Percentiles rank a stretch among this genome's conserved stretches.
Evolutionary conservation across 1,140 invertebrate genomes (phyloP).

Genomic region (Argopecten irradians): DNA sequence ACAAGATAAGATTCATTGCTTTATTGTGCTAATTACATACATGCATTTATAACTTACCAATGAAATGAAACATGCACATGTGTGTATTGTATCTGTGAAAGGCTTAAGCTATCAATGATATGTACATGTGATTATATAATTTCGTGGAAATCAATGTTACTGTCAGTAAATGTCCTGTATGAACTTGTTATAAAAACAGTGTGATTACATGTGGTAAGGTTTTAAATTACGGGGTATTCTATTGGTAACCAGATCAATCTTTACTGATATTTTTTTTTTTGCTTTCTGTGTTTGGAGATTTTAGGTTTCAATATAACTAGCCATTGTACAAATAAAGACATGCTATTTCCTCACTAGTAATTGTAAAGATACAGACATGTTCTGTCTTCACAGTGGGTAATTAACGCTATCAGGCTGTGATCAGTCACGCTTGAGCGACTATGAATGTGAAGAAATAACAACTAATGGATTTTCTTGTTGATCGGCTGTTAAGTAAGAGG

Average conservation of each 20-base stretch:
- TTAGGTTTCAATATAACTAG: not conserved
- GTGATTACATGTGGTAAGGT: not conserved
- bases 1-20: not conserved
- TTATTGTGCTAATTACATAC: not conserved
- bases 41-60: not conserved
- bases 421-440: not conserved
- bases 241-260: not conserved
- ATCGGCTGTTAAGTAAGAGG: slow-evolving; percentile 7
- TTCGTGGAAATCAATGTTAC: not conserved
- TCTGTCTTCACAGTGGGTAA: not conserved
- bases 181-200: not conserved
- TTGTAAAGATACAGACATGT: not conserved
- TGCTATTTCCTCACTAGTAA: not conserved
- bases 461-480: not conserved
- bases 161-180: too few relatives aligned
- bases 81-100: not conserved
- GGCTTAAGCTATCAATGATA: not conserved
- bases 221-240: not conserved
- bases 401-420: not conserved
- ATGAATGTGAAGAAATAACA: not conserved
- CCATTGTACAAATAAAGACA: not conserved
- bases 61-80: not conserved
- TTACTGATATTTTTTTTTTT: not conserved
- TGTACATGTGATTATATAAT: not conserved
- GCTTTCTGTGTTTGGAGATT: not conserved